Percentiles rank a stretch among this genome's conserved stretches.
Evolutionary conservation across 2,113 vertebrate genomes (phyloP).

Genomic region (Montifringilla adamsi): DNA sequence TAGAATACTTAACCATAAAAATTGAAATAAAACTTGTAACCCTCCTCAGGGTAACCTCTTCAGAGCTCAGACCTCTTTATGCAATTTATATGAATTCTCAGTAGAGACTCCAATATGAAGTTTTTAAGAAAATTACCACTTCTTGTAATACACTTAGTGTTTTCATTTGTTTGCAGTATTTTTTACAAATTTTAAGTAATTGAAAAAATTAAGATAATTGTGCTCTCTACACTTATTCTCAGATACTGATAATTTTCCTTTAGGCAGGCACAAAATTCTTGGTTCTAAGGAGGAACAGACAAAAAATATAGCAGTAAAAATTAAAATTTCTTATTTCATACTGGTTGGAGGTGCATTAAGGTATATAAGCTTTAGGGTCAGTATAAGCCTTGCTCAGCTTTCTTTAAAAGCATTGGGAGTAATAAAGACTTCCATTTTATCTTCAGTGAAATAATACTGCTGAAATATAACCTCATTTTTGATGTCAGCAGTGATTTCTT

Average conservation of each 20-base stretch:
- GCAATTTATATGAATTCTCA: background rate
- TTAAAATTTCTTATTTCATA: constrained; percentile 62
- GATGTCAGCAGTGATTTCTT: constrained; percentile 75
- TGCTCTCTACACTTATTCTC: background rate
- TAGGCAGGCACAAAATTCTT: background rate
- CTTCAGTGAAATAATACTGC: constrained; percentile 70
- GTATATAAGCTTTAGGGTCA: constrained; percentile 63
- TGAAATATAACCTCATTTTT: constrained; percentile 78
- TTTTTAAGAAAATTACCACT: background rate
- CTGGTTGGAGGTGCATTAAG: constrained; percentile 47
- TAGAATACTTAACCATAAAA: constrained; percentile 8
- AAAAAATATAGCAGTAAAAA: constrained; percentile 37
- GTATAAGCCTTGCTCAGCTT: constrained; percentile 70
- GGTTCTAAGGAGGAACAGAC: background rate
- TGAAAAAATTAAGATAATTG: background rate
- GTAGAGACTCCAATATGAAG: background rate
- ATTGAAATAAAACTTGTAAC: background rate
- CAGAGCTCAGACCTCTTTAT: background rate
- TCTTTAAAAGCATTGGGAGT: constrained; percentile 71
- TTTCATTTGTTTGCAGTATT: background rate
- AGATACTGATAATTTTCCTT: background rate
- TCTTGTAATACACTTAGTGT: background rate
- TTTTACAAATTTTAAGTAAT: background rate
- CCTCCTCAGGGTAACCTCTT: background rate
- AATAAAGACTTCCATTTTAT: constrained; percentile 75